phyloP scores from a whole-genome alignment of 1,140 invertebrate species.

The Bicyclus anynana region DNA sequence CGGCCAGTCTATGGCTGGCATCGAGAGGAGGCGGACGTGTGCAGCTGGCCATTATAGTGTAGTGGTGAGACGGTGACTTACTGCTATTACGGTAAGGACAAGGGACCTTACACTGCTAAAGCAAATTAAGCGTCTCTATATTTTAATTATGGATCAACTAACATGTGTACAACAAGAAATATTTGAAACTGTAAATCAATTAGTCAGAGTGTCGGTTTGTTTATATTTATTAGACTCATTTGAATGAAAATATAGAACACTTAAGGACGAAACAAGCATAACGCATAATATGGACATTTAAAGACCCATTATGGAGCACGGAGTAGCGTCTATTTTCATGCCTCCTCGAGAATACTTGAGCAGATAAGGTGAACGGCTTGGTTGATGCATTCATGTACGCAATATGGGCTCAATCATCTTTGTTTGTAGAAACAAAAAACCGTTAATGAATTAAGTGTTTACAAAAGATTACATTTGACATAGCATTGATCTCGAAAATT shows the following conservation, averaged over 20 bases:
- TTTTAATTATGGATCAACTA: too few relatives aligned
- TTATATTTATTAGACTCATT: neutral
- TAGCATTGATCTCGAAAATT: constrained; percentile 9
- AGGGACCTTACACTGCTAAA: too few relatives aligned
- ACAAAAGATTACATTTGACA: too few relatives aligned
- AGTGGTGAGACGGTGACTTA: too few relatives aligned
- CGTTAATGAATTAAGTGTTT: neutral
- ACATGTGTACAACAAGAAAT: too few relatives aligned
- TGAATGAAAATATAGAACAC: neutral
- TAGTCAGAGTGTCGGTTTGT: neutral
- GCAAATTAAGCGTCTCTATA: too few relatives aligned
- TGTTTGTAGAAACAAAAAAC: constrained; percentile 10
- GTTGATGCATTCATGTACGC: constrained; percentile 10
- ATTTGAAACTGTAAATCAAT: neutral
- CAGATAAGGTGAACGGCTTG: constrained; percentile 15
- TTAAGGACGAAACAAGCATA: neutral
- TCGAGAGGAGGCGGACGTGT: too few relatives aligned
- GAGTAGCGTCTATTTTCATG: constrained; percentile 8
- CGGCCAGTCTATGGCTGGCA: too few relatives aligned
- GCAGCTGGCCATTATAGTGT: too few relatives aligned
- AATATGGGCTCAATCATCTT: constrained; percentile 15
- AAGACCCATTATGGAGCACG: neutral
- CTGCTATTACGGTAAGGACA: too few relatives aligned
- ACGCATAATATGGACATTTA: neutral
- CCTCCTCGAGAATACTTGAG: neutral